Percentiles rank a stretch among this genome's conserved stretches.
These are phyloP conservation scores for Tauraco hartlaubi DNA, from an alignment of 2,797 vertebrate species.

Conservation along the genomic window DNA sequence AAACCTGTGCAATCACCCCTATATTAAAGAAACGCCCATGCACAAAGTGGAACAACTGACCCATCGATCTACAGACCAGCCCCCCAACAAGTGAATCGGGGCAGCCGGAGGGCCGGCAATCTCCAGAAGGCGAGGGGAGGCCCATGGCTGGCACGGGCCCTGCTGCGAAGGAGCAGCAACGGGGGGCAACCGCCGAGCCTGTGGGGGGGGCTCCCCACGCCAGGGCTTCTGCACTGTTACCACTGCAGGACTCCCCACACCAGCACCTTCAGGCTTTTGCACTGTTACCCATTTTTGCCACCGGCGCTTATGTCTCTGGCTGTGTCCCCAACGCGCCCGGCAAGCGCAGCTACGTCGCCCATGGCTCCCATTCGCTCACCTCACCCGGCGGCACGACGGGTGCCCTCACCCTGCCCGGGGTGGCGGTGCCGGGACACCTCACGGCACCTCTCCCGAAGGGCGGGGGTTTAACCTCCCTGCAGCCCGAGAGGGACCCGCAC, in stretches of 20 bases:
- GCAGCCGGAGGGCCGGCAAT: fast-evolving
- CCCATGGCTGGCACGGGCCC: fast-evolving
- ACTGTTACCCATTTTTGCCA: fast-evolving
- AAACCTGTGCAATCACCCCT: neutral
- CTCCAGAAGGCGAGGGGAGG: neutral
- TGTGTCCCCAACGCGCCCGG: fast-evolving
- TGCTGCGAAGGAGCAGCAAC: fast-evolving
- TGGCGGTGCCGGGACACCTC: neutral
- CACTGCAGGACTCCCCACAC: fast-evolving
- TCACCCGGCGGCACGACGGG: fast-evolving
- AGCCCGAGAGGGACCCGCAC: neutral
- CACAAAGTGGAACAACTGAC: fast-evolving
- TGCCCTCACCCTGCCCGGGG: neutral
- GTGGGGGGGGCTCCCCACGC: fast-evolving
- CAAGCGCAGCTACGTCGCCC: too few relatives aligned
- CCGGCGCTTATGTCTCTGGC: fast-evolving
- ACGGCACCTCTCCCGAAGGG: fast-evolving
- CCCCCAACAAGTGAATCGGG: fast-evolving
- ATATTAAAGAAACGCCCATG: fast-evolving
- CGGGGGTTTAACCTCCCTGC: neutral
- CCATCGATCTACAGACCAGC: fast-evolving
- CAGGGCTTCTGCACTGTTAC: fast-evolving
- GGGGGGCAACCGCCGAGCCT: fast-evolving
- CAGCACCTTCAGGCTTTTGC: neutral
- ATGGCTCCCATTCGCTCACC: neutral